Percentiles rank a stretch among this genome's conserved stretches.
These are phyloP conservation scores for Habrosyne pyritoides DNA, from an alignment of 2,888 invertebrate species.

Conservation along the genomic window DNA sequence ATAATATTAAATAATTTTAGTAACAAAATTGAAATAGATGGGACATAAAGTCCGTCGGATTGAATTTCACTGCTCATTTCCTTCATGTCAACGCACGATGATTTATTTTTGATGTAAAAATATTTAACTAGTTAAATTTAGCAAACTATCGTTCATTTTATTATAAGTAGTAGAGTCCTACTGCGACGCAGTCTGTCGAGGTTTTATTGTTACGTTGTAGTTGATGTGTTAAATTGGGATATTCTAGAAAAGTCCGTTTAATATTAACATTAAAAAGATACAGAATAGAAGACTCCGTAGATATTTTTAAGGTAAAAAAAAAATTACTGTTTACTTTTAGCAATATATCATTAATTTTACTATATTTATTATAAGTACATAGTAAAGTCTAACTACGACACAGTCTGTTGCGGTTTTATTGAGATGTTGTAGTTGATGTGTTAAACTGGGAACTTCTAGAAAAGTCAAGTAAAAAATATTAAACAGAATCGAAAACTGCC, in stretches of 20 bases:
- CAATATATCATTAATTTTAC: neutral
- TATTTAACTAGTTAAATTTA: neutral
- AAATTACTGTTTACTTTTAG: neutral
- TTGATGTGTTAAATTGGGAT: too few species aligned
- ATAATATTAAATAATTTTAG: neutral
- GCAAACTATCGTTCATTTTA: neutral
- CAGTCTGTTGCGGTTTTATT: neutral
- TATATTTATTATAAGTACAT: too few species aligned
- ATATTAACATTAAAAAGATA: too few species aligned
- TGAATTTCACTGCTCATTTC: constrained; percentile 26
- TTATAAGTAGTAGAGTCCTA: too few species aligned
- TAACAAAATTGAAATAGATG: neutral
- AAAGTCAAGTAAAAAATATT: too few species aligned
- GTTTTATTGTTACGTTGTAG: too few species aligned
- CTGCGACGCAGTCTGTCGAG: too few species aligned
- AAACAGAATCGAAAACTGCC: neutral
- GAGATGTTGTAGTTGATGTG: neutral
- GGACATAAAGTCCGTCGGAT: constrained; percentile 12
- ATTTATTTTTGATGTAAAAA: constrained; percentile 18
- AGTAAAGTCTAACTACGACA: too few species aligned
- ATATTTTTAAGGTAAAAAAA: constrained; percentile 12
- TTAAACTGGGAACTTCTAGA: neutral
- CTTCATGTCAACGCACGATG: constrained; percentile 17
- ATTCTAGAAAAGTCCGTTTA: too few species aligned
- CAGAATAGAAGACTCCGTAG: too few species aligned